Base-by-base conservation (phyloP, 2,888 invertebrate species). In the Protula sp. region DNA sequence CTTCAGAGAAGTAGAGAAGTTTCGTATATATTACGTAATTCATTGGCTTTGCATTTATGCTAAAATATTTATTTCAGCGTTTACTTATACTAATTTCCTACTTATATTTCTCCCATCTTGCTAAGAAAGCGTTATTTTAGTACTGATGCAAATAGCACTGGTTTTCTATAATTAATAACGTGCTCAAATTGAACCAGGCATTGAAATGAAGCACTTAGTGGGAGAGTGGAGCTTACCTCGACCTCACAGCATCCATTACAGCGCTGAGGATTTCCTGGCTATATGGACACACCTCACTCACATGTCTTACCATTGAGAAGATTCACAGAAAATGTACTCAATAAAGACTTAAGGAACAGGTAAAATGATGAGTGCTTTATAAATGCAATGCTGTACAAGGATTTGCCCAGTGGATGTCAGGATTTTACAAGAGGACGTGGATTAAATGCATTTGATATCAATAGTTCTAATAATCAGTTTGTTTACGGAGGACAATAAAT, bases 261-360 rank as follows among this genome's bases (percentile, higher is more conserved):
- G 81, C 2, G 72, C 82, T 5, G 83, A 83, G 68, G 82, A 83
- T 65, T 82, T 83, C 68, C 73, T 81, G 3, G 82, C 82, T 0
- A 59, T 64, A 1, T 83, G 82, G 77, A 79, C 55, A 77, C 74
- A 1, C 76, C 75, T 2, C 60, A 61, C 24, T 74, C 74, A 47
- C 82, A 83, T 66, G 65, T 82, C 47, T 69, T 79, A 14, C 82
- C 82, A 1, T 70, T 83, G 2, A 64, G 82, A 22, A 69, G 74
- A 3, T 63, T 58, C 47, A n/a, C 60, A 2, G 63, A 63, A 47
- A 5, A 38, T 38, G 9, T 19, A 9, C 9, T 9, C 19, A 19
- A 19, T 9, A 38, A 19, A 14, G 38, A 38, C 19, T 38, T 38
- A 19, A 38, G 38, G 38, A 38, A 9, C 9, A 19, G 9, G 9